phyloP scores from a whole-genome alignment of 2,888 invertebrate species.

The Aproaerema taeniolella region DNA sequence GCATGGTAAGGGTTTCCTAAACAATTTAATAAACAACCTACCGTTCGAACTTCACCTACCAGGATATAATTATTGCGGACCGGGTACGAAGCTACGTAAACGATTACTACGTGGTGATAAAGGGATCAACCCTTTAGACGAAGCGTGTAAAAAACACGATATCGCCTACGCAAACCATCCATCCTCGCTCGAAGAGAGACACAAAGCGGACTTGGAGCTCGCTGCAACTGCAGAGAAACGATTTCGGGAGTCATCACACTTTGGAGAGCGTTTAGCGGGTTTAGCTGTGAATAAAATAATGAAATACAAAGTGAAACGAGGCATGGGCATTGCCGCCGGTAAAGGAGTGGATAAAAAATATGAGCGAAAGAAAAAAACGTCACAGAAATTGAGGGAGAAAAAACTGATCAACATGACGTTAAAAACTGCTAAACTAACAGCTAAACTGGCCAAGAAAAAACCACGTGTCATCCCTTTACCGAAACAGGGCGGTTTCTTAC shows the following conservation, averaged over 20 bases:
- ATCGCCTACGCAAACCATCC: conserved; percentile 19
- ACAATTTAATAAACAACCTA: conserved; percentile 18
- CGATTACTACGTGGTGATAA: conserved; percentile 33
- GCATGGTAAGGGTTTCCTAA: conserved; percentile 14
- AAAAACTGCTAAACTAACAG: too few relatives aligned
- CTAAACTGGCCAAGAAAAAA: too few relatives aligned
- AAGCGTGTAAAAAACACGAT: conserved; percentile 24
- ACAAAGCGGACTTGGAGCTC: conserved; percentile 37
- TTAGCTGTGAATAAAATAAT: background rate
- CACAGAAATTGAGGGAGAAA: background rate
- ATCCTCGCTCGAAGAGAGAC: conserved; percentile 22
- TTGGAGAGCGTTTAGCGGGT: background rate
- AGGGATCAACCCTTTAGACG: conserved; percentile 26
- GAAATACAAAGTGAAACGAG: background rate
- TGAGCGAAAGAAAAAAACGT: background rate
- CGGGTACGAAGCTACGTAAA: conserved; percentile 28
- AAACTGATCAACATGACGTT: background rate
- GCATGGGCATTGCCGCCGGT: background rate
- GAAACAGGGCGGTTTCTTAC: conserved; percentile 35
- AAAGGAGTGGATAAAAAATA: background rate
- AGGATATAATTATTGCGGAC: conserved; percentile 28
- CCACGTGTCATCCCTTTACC: conserved; percentile 28
- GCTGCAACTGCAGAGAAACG: conserved; percentile 14
- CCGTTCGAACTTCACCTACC: conserved; percentile 26
- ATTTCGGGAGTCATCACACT: background rate